Conservation (phyloP, 2,113 vertebrate species). For the Charina bottae region DNA sequence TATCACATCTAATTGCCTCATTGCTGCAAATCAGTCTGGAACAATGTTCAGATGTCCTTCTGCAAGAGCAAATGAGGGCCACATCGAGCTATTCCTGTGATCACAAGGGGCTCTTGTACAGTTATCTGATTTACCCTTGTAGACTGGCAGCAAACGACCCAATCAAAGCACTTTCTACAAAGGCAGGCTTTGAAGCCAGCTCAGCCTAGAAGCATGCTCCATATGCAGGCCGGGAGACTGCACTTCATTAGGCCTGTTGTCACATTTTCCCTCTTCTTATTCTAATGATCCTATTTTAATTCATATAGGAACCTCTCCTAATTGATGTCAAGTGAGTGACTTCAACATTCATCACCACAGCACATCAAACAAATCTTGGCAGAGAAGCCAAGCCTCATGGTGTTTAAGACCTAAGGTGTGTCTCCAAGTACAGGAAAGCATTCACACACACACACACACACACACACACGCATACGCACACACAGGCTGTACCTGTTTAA, state of each 20-base stretch:
- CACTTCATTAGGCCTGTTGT: slow-evolving; percentile 88
- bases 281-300: slow-evolving; percentile 94
- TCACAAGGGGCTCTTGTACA: slow-evolving; percentile 81
- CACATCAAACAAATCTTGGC: slow-evolving; percentile 77
- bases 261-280: slow-evolving; percentile 84
- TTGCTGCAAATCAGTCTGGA: slow-evolving; percentile 80
- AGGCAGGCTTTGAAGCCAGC: slow-evolving; percentile 82
- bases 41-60: slow-evolving; percentile 81
- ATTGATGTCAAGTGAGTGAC: slow-evolving; percentile 99
- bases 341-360: slow-evolving; percentile 86
- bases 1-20: slow-evolving; percentile 93
- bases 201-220: slow-evolving; percentile 73
- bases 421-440: slow-evolving; percentile 61
- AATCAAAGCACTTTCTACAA: slow-evolving; percentile 83
- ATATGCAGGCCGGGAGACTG: slow-evolving; percentile 80
- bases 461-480: not conserved
- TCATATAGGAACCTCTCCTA: slow-evolving; percentile 89
- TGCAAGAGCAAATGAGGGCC: slow-evolving; percentile 80
- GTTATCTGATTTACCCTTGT: slow-evolving; percentile 71
- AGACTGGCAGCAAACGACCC: slow-evolving; percentile 73
- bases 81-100: slow-evolving; percentile 76
- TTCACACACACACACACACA: too few species aligned
- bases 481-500: slow-evolving; percentile 90
- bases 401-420: slow-evolving; percentile 64
- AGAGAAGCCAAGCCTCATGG: slow-evolving; percentile 21